Evolutionary conservation across 2,888 invertebrate genomes (phyloP).

Genomic region (Cephus runcator): DNA sequence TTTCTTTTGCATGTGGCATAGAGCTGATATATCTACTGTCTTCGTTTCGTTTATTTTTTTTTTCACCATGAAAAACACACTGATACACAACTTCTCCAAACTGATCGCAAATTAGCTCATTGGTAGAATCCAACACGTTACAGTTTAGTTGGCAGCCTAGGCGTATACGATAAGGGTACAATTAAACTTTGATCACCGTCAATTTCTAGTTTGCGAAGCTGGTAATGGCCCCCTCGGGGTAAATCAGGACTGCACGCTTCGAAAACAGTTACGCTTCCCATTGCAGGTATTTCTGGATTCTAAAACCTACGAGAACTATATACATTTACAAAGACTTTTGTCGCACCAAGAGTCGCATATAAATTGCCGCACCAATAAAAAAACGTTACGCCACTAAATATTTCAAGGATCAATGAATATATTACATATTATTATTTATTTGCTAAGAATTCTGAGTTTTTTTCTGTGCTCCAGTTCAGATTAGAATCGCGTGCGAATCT

Average conservation of each 20-base stretch:
- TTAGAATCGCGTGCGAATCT: not conserved
- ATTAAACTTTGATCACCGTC: slow-evolving; percentile 52
- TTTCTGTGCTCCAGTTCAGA: not conserved
- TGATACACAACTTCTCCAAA: not conserved
- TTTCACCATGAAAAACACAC: not conserved
- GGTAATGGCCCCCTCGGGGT: slow-evolving; percentile 38
- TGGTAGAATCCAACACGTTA: slow-evolving; percentile 8
- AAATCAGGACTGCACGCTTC: slow-evolving; percentile 32
- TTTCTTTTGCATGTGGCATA: not conserved
- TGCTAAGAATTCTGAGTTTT: not conserved
- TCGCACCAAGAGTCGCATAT: not conserved
- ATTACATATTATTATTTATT: not conserved
- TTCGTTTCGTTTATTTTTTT: not conserved
- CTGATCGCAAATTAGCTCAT: not conserved
- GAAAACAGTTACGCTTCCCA: slow-evolving; percentile 29
- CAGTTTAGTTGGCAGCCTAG: slow-evolving; percentile 42
- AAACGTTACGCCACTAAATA: not conserved
- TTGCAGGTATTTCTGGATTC: not conserved
- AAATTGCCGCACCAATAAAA: not conserved
- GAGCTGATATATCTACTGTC: not conserved
- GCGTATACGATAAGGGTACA: slow-evolving; percentile 48
- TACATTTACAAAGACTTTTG: not conserved
- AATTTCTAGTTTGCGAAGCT: slow-evolving; percentile 39
- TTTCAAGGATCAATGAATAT: not conserved
- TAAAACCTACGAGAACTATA: not conserved